Evolutionary conservation across 1,140 invertebrate species (phyloP).

Genomic region (Drosophila kepulauana): DNA sequence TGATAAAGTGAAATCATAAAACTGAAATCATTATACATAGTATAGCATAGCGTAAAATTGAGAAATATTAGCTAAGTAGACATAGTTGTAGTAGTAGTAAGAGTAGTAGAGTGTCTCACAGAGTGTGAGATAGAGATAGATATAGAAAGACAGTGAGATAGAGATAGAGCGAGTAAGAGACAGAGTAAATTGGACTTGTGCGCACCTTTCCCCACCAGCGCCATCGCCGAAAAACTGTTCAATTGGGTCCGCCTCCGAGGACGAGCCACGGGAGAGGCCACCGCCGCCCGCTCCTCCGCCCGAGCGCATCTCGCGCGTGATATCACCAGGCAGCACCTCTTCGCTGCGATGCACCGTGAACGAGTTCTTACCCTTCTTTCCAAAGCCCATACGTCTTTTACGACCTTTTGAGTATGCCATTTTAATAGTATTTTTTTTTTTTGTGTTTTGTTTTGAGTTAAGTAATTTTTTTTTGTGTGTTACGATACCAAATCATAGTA

Average conservation of each 20-base stretch:
- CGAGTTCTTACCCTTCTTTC: conserved; percentile 96
- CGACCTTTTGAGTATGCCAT: conserved; percentile 88
- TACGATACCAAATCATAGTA: conserved; percentile 42
- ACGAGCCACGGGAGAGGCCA: conserved; percentile 91
- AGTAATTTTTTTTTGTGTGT: conserved; percentile 3
- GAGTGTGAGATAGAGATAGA: conserved; percentile 35
- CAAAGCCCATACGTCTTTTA: conserved; percentile 97
- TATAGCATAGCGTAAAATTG: conserved; percentile 57
- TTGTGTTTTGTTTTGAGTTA: not conserved
- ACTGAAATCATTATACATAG: conserved; percentile 34
- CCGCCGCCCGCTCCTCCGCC: conserved; percentile 53
- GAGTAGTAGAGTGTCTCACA: not conserved
- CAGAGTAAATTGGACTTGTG: conserved; percentile 74
- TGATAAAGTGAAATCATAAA: conserved; percentile 53
- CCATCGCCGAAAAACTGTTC: conserved; percentile 92
- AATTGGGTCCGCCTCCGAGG: conserved; percentile 94
- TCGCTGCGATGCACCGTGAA: conserved; percentile 98
- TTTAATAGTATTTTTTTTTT: conserved; percentile 57
- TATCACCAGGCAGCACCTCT: conserved; percentile 94
- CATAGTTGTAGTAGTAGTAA: conserved; percentile 5
- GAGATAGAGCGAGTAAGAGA: conserved; percentile 48
- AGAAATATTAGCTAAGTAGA: conserved; percentile 47
- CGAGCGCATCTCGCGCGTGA: conserved; percentile 84
- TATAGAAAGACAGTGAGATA: conserved; percentile 50
- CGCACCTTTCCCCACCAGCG: conserved; percentile 90